A percentile compares a stretch with the other conserved stretches of the same genome.
Evolutionary conservation across 2,113 vertebrate species (phyloP).

Genomic region (Dryoscopus gambensis): DNA sequence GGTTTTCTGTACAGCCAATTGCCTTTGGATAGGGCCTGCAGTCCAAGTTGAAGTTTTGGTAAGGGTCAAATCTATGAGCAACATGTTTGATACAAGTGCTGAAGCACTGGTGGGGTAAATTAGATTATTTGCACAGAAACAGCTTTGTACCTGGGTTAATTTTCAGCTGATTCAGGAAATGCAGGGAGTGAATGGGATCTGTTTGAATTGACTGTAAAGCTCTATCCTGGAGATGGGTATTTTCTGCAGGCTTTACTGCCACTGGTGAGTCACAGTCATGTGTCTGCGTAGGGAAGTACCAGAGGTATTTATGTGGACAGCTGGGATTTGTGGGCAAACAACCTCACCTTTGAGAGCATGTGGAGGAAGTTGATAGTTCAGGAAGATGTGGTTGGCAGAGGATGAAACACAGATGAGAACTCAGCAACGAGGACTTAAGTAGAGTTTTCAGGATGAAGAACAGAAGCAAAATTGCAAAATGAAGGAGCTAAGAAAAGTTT

Average conservation of each 20-base stretch:
- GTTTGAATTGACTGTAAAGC: neutral
- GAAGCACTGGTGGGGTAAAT: neutral
- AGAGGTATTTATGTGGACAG: neutral
- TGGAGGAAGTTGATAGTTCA: neutral
- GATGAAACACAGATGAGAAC: neutral
- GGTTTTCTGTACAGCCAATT: neutral
- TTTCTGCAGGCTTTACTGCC: neutral
- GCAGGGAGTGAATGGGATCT: neutral
- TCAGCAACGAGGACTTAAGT: neutral
- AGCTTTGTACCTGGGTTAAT: neutral
- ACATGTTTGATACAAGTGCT: accelerated
- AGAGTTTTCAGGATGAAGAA: neutral
- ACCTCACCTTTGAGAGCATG: neutral
- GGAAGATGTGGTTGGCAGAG: neutral
- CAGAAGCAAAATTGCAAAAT: neutral
- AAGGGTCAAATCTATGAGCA: neutral
- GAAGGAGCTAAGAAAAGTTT: neutral
- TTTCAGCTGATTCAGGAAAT: neutral
- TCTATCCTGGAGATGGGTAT: neutral
- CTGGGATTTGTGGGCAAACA: neutral
- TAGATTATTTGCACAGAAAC: neutral
- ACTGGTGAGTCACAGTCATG: neutral
- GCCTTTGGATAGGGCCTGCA: neutral
- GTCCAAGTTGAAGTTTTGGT: neutral
- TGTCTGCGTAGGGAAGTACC: neutral